Evolutionary conservation across 2,113 vertebrate species (phyloP), one percentile per base, ranked within the genome.

Genomic region (Engraulis encrasicolus): DNA sequence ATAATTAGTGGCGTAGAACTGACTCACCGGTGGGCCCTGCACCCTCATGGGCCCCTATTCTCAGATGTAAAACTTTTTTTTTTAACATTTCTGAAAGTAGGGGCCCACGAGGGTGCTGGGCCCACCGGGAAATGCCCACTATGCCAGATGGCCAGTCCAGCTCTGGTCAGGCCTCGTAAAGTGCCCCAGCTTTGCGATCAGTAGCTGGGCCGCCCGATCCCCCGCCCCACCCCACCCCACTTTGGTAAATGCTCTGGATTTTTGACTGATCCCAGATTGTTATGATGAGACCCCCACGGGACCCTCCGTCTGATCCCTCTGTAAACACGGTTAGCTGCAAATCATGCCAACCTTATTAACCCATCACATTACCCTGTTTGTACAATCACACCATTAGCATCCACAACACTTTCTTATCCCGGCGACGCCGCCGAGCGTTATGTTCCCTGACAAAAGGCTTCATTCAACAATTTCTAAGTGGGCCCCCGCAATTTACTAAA

Each of bases 311-410:
- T 81, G 85, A 91, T 85, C 89, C 85, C 77, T 89, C 31, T 85
- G 91, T 92, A 92, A 93, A 92, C 90, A 93, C 49, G 84, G 81
- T 89, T 89, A 91, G 92, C 89, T 91, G 87, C 90, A 91, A 91
- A 89, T 86, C 88, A 86, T 84, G 85, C 81, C 4, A 77, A 79
- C 83, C 85, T 82, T 85, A 91, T 90, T 91, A 92, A 93, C 92
- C 89, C 88, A 79, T 86, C 50, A 85, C 90, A 89, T 89, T 90
- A 87, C 86, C 79, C 80, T 91, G 90, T 92, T 92, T 93, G 91
- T 84, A 85, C 85, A 89, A 80, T 82, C 85, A 88, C 83, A 88
- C 89, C 89, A 90, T 92, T 91, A 91, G 88, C 85, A 90, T 85
- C 89, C 85, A 83, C 89, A 88, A 87, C 61, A 87, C 84, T 88